Percentiles rank a stretch among this genome's conserved stretches.
These are phyloP conservation scores for Caenorhabditis angaria DNA, from an alignment of 2,888 invertebrate genomes.

Conservation along the genomic window DNA sequence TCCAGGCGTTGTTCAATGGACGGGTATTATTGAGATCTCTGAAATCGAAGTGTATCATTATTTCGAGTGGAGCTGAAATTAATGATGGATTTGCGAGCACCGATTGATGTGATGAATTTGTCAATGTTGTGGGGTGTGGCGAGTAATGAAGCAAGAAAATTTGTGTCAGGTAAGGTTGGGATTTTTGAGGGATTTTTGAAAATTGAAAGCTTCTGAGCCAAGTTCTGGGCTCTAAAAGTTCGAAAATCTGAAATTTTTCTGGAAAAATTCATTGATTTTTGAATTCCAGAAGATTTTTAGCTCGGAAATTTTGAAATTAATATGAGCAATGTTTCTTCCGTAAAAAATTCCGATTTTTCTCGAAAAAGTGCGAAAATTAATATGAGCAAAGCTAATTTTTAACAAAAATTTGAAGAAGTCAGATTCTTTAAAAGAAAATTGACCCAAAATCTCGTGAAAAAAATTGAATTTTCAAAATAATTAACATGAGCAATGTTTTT, in stretches of 20 bases:
- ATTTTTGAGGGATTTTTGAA: background rate
- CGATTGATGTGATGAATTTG: conserved; percentile 71
- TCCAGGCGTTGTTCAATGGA: conserved; percentile 56
- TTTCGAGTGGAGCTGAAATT: conserved; percentile 59
- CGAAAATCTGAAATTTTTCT: background rate
- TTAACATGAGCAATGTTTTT: no score
- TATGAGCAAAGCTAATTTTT: no score
- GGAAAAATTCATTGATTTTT: background rate
- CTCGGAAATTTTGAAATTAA: no score
- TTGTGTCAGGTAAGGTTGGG: conserved; percentile 56
- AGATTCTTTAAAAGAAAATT: no score
- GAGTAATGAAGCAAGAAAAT: conserved; percentile 48
- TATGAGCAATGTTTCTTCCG: no score
- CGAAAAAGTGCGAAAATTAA: no score
- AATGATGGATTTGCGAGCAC: conserved; percentile 68
- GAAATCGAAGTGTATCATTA: conserved; percentile 56
- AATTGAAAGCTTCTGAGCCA: no score
- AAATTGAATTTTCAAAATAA: background rate
- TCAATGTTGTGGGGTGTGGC: conserved; percentile 62
- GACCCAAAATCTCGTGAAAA: background rate
- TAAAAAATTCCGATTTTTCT: no score
- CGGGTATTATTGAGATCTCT: conserved; percentile 51
- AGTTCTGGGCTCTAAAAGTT: background rate
- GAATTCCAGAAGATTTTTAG: no score
- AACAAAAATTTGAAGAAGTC: no score